A percentile compares a stretch with the other conserved stretches of the same genome.
Conservation (phyloP, 2,888 invertebrate genomes). For the Dusona sp. region DNA sequence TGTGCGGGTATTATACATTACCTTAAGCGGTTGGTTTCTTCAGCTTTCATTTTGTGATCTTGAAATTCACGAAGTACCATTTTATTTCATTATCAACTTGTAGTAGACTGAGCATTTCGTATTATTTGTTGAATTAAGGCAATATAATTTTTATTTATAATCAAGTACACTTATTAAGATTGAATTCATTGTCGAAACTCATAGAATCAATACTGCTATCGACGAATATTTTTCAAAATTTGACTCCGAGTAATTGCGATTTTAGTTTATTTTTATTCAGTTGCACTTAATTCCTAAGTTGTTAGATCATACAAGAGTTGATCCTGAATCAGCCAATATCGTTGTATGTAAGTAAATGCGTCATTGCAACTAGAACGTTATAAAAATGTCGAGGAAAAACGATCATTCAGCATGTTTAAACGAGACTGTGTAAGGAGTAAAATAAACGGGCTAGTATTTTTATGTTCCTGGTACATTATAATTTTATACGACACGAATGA, state of each 20-base stretch:
- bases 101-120: background rate
- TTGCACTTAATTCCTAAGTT: background rate
- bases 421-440: background rate
- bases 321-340: slow-evolving; percentile 27
- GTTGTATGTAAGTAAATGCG: background rate
- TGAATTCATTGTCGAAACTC: background rate
- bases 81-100: background rate
- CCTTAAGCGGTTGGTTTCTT: too few species aligned
- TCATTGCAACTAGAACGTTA: slow-evolving; percentile 12
- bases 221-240: background rate
- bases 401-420: slow-evolving; percentile 20
- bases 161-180: background rate
- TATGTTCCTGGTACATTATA: background rate
- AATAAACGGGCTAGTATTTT: background rate
- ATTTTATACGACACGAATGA: slow-evolving; percentile 13
- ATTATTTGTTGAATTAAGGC: background rate
- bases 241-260: too few species aligned
- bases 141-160: background rate
- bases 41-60: background rate
- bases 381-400: slow-evolving; percentile 33
- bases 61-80: background rate
- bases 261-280: background rate
- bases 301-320: background rate
- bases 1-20: too few species aligned
- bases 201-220: background rate